Conservation (phyloP, 1,140 invertebrate genomes). For the Eurosta solidaginis region DNA sequence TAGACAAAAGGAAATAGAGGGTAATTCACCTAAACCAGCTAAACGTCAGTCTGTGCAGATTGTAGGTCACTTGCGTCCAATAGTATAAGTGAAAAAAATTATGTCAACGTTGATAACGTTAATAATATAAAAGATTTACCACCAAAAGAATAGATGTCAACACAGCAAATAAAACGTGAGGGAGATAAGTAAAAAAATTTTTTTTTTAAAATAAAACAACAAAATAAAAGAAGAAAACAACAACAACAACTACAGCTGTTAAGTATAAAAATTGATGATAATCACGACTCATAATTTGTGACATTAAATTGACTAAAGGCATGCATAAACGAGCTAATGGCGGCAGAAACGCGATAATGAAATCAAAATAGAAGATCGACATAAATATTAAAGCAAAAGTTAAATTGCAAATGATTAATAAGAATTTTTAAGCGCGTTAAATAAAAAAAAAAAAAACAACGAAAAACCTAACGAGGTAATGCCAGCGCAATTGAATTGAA, state of each 20-base stretch:
- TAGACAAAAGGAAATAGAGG: not conserved
- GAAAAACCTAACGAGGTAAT: too few species aligned
- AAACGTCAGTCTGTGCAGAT: not conserved
- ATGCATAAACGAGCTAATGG: too few species aligned
- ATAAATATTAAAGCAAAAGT: not conserved
- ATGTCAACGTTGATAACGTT: constrained; percentile 8
- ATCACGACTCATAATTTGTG: not conserved
- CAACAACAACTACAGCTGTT: not conserved
- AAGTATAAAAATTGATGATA: not conserved
- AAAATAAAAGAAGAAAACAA: not conserved
- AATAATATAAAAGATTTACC: not conserved
- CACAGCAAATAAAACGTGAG: not conserved
- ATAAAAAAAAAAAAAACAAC: too few species aligned
- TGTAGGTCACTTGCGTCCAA: not conserved
- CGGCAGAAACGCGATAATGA: not conserved
- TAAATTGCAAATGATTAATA: too few species aligned
- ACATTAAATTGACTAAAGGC: not conserved
- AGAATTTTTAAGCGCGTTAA: too few species aligned
- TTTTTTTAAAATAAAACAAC: too few species aligned
- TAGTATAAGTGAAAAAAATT: not conserved
- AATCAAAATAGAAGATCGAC: not conserved
- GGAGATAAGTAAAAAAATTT: too few species aligned
- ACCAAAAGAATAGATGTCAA: not conserved
- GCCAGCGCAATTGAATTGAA: too few species aligned
- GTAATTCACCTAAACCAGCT: not conserved